Evolutionary conservation across 2,888 invertebrate genomes (phyloP).

Genomic region (Thymelicus acteon): DNA sequence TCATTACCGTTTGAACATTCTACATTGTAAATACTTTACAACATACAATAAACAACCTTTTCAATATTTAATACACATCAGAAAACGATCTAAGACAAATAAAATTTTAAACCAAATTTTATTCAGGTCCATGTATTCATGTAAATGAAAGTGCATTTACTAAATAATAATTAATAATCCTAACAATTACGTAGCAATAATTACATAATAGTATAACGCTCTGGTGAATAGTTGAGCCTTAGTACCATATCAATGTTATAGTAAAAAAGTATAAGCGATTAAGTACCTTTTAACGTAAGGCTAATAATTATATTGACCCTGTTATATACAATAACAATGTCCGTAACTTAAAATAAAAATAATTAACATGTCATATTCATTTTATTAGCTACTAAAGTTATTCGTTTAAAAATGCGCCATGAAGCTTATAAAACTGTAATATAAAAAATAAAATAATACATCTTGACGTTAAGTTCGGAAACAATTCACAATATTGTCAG

Average conservation of each 20-base stretch:
- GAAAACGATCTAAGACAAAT: background rate
- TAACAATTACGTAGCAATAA: constrained; percentile 10
- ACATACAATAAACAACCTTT: constrained; percentile 6
- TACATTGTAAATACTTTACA: background rate
- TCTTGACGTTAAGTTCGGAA: constrained; percentile 24
- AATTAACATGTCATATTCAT: constrained; percentile 43
- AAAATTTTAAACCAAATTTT: background rate
- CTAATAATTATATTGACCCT: constrained; percentile 37
- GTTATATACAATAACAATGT: constrained; percentile 40
- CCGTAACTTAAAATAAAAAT: constrained; percentile 39
- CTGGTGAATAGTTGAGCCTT: background rate
- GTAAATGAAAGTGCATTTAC: constrained; percentile 3
- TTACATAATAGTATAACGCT: background rate
- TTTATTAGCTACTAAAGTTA: constrained; percentile 41
- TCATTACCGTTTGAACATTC: constrained; percentile 47
- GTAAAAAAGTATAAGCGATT: constrained; percentile 32
- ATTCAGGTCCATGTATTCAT: background rate
- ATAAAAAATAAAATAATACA: constrained; percentile 56
- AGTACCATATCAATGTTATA: constrained; percentile 23
- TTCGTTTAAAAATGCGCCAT: constrained; percentile 49
- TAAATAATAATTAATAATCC: background rate
- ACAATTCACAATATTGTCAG: constrained; percentile 12
- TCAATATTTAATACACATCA: constrained; percentile 1
- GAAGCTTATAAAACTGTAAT: constrained; percentile 58
- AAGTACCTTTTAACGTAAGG: constrained; percentile 38